phyloP scores from a whole-genome alignment of 2,888 invertebrate genomes.

The Xanthostigma xanthostigma region DNA sequence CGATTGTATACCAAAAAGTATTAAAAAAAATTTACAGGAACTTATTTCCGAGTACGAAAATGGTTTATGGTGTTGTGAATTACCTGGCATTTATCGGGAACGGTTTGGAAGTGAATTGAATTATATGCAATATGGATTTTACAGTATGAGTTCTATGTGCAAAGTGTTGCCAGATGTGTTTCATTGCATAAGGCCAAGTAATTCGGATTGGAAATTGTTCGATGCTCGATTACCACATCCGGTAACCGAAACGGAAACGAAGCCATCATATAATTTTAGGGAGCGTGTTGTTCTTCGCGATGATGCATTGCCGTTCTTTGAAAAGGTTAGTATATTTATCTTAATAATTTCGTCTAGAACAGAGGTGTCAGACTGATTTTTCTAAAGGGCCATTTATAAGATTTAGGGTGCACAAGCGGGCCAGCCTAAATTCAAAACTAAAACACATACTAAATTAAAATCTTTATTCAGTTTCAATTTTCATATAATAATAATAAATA shows the following conservation, averaged over 20 bases:
- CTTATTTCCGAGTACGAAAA: not conserved
- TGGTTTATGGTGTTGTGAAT: slow-evolving; percentile 1
- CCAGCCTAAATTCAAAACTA: too few relatives aligned
- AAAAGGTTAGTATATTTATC: not conserved
- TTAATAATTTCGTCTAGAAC: too few relatives aligned
- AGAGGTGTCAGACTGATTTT: too few relatives aligned
- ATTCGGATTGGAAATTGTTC: slow-evolving; percentile 2
- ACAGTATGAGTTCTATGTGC: not conserved
- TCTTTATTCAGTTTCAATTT: too few relatives aligned
- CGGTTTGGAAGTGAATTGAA: not conserved
- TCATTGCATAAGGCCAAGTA: not conserved
- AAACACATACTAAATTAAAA: too few relatives aligned
- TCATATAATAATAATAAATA: too few relatives aligned
- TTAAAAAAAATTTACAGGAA: not conserved
- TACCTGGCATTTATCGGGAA: not conserved
- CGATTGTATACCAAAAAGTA: not conserved
- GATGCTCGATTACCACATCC: slow-evolving; percentile 1
- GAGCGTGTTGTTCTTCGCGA: too few relatives aligned
- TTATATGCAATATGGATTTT: not conserved
- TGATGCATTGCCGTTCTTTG: too few relatives aligned
- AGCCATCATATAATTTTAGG: too few relatives aligned
- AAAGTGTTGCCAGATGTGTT: not conserved
- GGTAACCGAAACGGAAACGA: not conserved
- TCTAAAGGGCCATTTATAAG: too few relatives aligned
- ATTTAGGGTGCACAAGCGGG: too few relatives aligned